These are phyloP conservation scores for Ophioderma brevispina DNA, from an alignment of 35 echinoderm and acorn worm species.

Conservation along the genomic window DNA sequence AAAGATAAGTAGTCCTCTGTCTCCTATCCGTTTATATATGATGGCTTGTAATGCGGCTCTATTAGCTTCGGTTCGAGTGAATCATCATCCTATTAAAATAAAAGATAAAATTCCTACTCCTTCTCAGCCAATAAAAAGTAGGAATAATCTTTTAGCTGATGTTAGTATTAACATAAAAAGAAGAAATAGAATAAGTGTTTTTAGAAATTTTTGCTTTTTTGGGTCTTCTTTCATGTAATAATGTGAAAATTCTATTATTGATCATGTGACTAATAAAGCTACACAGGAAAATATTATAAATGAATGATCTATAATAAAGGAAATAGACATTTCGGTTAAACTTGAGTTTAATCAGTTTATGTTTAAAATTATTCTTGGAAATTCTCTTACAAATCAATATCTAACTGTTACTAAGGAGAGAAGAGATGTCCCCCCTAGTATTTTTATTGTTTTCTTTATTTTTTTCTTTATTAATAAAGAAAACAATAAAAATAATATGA, in stretches of 20 bases:
- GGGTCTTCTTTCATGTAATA: constrained; percentile 80
- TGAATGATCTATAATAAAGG: too few relatives aligned
- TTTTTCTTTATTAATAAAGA: too few relatives aligned
- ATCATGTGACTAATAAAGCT: constrained; percentile 56
- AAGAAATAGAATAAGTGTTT: constrained; percentile 50
- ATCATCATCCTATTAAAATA: constrained; percentile 68
- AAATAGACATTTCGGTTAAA: too few relatives aligned
- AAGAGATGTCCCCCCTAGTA: too few relatives aligned
- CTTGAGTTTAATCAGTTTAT: too few relatives aligned
- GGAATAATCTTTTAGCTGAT: constrained; percentile 42
- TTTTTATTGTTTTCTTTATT: too few relatives aligned
- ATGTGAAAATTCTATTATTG: constrained; percentile 74
- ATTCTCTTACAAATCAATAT: too few relatives aligned
- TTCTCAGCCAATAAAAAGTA: constrained; percentile 74
- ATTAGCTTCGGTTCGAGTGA: constrained; percentile 55
- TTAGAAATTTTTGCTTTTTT: constrained; percentile 28
- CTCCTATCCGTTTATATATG: constrained; percentile 81
- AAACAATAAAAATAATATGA: too few relatives aligned
- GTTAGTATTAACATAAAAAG: constrained; percentile 67
- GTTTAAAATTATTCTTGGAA: too few relatives aligned
- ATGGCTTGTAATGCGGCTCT: constrained; percentile 52
- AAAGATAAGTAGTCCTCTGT: constrained; percentile 56
- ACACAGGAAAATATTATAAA: constrained; percentile 43
- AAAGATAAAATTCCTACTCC: constrained; percentile 80
- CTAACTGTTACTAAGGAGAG: too few relatives aligned